phyloP scores from a whole-genome alignment of 2,888 invertebrate species.

The Eumacrocentrus americanus region DNA sequence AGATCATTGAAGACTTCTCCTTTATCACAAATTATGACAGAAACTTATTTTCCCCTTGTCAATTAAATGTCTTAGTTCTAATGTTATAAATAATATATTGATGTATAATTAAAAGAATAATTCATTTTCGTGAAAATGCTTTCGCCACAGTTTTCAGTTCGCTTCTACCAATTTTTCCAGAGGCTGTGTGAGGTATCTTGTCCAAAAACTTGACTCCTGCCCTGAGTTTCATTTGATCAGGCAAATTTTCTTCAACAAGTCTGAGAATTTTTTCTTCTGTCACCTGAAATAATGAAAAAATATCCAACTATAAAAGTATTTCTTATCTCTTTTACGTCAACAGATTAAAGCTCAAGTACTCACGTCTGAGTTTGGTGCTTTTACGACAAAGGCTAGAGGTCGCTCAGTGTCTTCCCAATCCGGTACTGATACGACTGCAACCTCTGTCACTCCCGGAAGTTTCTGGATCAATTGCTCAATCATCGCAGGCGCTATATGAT shows the following conservation, averaged over 20 bases:
- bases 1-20: too few relatives aligned
- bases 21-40: too few relatives aligned
- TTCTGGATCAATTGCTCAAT: constrained; percentile 44
- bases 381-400: constrained; percentile 45
- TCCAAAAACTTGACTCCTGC: constrained; percentile 50
- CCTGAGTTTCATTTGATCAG: constrained; percentile 44
- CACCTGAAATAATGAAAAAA: constrained; percentile 38
- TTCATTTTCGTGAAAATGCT: background rate
- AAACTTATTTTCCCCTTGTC: too few relatives aligned
- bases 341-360: constrained; percentile 5
- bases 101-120: background rate
- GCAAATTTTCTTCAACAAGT: constrained; percentile 39
- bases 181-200: constrained; percentile 43
- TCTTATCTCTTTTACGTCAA: constrained; percentile 14
- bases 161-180: constrained; percentile 44
- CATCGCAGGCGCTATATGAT: constrained; percentile 46
- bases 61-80: too few relatives aligned
- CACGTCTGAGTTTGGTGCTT: constrained; percentile 30
- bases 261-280: constrained; percentile 46
- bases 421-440: constrained; percentile 42
- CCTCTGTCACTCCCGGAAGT: constrained; percentile 43
- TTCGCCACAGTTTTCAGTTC: constrained; percentile 26
- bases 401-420: constrained; percentile 41
- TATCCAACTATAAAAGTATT: constrained; percentile 5
- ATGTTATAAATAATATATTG: too few relatives aligned